These are phyloP conservation scores for Campylomormyrus tamandua DNA, from an alignment of 2,113 vertebrate genomes.

Conservation along the genomic window DNA sequence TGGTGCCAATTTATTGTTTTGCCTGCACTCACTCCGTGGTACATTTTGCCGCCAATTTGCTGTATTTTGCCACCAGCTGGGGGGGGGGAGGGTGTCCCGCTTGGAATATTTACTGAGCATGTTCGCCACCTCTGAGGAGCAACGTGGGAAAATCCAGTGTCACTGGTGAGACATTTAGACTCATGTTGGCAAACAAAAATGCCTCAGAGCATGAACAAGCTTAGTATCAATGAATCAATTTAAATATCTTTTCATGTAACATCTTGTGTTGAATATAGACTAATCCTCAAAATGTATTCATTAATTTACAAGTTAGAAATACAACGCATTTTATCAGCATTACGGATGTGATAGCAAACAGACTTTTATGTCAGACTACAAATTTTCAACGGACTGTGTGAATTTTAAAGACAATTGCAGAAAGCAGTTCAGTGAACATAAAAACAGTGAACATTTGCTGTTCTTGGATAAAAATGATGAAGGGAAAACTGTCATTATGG, in stretches of 20 bases:
- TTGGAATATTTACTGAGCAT: background rate
- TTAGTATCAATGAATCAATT: background rate
- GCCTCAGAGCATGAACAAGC: background rate
- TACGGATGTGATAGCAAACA: no score
- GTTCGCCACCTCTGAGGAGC: no score
- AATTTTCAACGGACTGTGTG: background rate
- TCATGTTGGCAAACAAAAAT: background rate
- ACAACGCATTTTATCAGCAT: background rate
- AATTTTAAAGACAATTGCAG: background rate
- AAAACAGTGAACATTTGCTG: no score
- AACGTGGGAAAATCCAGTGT: background rate
- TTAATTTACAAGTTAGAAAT: background rate
- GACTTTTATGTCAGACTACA: background rate
- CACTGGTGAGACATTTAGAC: no score
- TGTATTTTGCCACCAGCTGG: no score
- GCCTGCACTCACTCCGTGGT: background rate
- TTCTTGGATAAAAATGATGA: no score
- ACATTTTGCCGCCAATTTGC: background rate
- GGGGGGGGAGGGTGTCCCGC: no score
- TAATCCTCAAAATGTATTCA: background rate
- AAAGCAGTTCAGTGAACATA: no score
- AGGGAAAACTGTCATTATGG: no score
- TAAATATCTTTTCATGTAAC: background rate
- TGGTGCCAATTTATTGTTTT: background rate
- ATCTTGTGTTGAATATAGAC: background rate